Conservation (phyloP, 2,113 vertebrate species). For the Argyrosomus japonicus region DNA sequence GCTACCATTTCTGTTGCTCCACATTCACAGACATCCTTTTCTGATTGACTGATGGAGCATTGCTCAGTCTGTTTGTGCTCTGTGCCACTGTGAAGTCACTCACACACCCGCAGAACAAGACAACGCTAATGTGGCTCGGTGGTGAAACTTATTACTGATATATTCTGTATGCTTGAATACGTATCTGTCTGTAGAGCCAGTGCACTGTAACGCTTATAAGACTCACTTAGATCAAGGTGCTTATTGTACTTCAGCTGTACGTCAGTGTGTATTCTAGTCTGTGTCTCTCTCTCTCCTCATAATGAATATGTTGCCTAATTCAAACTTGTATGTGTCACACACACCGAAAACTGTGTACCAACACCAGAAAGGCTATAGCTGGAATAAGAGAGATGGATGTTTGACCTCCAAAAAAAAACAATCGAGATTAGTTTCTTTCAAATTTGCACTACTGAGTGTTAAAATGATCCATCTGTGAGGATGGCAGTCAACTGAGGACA, state of each 20-base stretch:
- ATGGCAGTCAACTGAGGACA: constrained; percentile 16
- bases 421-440: constrained; percentile 8
- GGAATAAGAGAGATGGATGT: constrained; percentile 13
- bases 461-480: constrained; percentile 42
- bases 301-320: not conserved
- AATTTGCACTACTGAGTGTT: constrained; percentile 16
- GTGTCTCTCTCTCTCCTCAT: not conserved
- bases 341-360: not conserved
- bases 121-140: not conserved
- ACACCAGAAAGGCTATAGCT: not conserved
- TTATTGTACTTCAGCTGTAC: not conserved
- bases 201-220: not conserved
- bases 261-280: not conserved
- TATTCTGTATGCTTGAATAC: not conserved
- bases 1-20: not conserved
- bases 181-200: not conserved
- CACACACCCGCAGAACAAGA: constrained; percentile 1
- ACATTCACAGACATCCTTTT: not conserved
- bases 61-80: not conserved
- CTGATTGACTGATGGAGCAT: constrained; percentile 1
- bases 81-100: constrained; percentile 1
- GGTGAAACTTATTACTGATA: not conserved
- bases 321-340: not conserved
- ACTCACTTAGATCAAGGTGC: not conserved
- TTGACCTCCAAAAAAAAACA: constrained; percentile 20